Evolutionary conservation across 2,888 invertebrate genomes (phyloP), one percentile per base, ranked within the genome.

Genomic region (Chloroclysta siterata): DNA sequence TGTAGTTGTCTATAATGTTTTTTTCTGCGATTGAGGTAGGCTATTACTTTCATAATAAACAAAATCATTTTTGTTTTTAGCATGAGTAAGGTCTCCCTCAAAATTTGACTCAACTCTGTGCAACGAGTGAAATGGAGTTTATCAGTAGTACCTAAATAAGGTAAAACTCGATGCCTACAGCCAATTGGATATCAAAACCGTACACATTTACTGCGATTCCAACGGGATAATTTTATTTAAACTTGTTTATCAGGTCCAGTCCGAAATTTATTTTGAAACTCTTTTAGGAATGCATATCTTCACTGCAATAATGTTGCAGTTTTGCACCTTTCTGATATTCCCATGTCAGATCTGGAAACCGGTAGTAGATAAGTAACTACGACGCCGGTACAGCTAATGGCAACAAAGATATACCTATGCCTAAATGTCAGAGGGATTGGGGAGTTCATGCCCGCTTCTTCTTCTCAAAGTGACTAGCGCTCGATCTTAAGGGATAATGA

Each of bases 181-280:
- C 15, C 14, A 8, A 44, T 15, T 15, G 46, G 17, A 46, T 46
- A 17, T 46, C 46, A 17, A 15, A 44, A 14, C 44, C 14, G 36
- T 39, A 39, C 36, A 44, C 15, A 17, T 17, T 17, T 11, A 8
- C 17, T 10, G 17, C 17, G 8, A n/a, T 15, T 47, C 46, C 44
- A 54, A 54, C 61, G 52, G 54, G 61, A 61, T 62, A 28, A 48
- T 62, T 66, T 64, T 58, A 53, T 52, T 46, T 47, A 60, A 65
- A 71, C 69, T 60, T 15, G 71, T 71, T 67, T 39, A 17, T 52
- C 67, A 52, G 60, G 64, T 65, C 62, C 57, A 44, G 62, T 52
- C 33, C 33, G 8, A 60, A 55, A 44, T 52, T 61, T 56, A 60
- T 60, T 46, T 50, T 29, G n/a, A 61, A 67, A 54, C 61, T 61